These are phyloP conservation scores for Agrilus planipennis DNA, from an alignment of 1,140 invertebrate genomes.

Conservation along the genomic window DNA sequence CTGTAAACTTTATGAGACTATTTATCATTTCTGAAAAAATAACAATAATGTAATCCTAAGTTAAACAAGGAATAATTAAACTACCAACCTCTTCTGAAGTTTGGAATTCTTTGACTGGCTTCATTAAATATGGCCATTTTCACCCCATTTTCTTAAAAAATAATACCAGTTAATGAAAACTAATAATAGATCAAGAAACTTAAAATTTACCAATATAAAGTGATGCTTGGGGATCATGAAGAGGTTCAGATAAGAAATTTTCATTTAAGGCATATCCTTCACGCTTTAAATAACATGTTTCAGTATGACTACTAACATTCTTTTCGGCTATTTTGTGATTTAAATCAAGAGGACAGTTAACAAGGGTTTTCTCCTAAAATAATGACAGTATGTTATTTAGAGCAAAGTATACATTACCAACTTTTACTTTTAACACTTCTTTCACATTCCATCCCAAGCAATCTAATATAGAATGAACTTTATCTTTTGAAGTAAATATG, in stretches of 20 bases:
- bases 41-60: not conserved
- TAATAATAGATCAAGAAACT: slow-evolving; percentile 7
- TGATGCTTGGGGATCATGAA: slow-evolving; percentile 28
- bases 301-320: slow-evolving; percentile 33
- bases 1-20: slow-evolving; percentile 5
- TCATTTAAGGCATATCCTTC: slow-evolving; percentile 37
- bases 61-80: slow-evolving; percentile 4
- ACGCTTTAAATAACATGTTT: slow-evolving; percentile 36
- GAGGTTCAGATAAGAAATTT: slow-evolving; percentile 35
- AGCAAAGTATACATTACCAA: slow-evolving; percentile 8
- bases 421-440: slow-evolving; percentile 16
- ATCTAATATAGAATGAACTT: slow-evolving; percentile 23
- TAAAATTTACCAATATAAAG: slow-evolving; percentile 22
- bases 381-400: slow-evolving; percentile 7
- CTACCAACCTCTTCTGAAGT: slow-evolving; percentile 20
- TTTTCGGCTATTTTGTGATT: slow-evolving; percentile 34
- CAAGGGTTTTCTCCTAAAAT: slow-evolving; percentile 16
- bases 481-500: slow-evolving; percentile 24
- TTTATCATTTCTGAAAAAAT: slow-evolving; percentile 2
- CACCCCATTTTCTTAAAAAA: slow-evolving; percentile 33
- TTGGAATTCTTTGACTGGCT: slow-evolving; percentile 23
- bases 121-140: slow-evolving; percentile 34
- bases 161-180: slow-evolving; percentile 4
- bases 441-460: slow-evolving; percentile 22
- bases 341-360: slow-evolving; percentile 36